Percentiles rank a stretch among this genome's conserved stretches.
Evolutionary conservation across 1,140 invertebrate genomes (phyloP).

Genomic region (Heliothis subflexa): DNA sequence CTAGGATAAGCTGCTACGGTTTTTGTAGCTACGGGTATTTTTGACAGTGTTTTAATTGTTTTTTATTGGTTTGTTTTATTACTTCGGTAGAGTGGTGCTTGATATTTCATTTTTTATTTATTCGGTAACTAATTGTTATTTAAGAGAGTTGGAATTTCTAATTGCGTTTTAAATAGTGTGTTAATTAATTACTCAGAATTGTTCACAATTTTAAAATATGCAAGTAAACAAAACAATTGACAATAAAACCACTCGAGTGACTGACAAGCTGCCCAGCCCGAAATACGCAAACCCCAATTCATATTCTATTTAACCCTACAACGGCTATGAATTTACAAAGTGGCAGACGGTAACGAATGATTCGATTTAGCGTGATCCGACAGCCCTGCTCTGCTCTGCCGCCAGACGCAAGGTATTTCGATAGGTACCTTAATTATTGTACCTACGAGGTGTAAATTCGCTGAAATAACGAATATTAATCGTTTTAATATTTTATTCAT

Average conservation of each 20-base stretch:
- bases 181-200: background rate
- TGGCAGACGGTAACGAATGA: conserved; percentile 15
- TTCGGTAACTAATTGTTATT: background rate
- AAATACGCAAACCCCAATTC: conserved; percentile 9
- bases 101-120: background rate
- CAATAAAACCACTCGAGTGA: conserved; percentile 2
- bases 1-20: conserved; percentile 28
- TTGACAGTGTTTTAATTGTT: background rate
- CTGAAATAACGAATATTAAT: conserved; percentile 33
- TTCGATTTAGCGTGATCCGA: background rate
- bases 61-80: background rate
- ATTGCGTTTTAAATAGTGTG: background rate
- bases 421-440: conserved; percentile 34
- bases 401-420: conserved; percentile 10
- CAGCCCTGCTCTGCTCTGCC: conserved; percentile 18
- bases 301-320: conserved; percentile 15
- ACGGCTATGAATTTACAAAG: conserved; percentile 11
- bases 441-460: conserved; percentile 8
- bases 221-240: conserved; percentile 2
- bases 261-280: conserved; percentile 2
- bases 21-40: conserved; percentile 53
- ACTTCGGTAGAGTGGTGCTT: too few species aligned
- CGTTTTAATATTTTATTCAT: conserved; percentile 39
- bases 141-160: too few species aligned
- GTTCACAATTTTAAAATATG: background rate